Evolutionary conservation across 2,888 invertebrate genomes (phyloP).

Genomic region (Calameuta idolon): DNA sequence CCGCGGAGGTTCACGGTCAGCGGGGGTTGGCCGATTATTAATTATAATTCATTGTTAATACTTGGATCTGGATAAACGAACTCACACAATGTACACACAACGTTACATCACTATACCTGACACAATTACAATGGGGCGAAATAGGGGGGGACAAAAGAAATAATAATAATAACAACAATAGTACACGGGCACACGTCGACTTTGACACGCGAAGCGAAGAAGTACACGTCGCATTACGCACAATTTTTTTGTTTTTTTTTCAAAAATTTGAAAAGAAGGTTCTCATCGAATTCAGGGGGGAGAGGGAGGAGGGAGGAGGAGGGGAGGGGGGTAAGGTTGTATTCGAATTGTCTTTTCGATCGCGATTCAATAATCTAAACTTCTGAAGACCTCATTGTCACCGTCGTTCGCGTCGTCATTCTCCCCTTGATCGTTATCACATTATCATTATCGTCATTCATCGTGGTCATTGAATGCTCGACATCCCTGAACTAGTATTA

Average conservation of each 20-base stretch:
- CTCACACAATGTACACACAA: constrained; percentile 12
- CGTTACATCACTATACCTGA: too few species aligned
- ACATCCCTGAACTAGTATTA: too few species aligned
- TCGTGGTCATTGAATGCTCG: too few species aligned
- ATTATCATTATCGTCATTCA: too few species aligned
- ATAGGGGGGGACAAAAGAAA: constrained; percentile 7
- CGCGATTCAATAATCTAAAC: too few species aligned
- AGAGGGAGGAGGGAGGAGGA: constrained; percentile 13
- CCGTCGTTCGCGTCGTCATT: constrained; percentile 3
- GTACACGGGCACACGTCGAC: constrained; percentile 26
- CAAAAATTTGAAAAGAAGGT: too few species aligned
- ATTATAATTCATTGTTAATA: constrained; percentile 47
- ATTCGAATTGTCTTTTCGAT: constrained; percentile 37
- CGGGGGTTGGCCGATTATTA: constrained; percentile 36
- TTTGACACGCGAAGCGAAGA: constrained; percentile 9
- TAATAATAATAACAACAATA: constrained; percentile 14
- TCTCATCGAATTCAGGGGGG: too few species aligned
- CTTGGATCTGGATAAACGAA: constrained; percentile 27
- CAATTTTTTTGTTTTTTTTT: neutral
- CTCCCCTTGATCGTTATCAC: too few species aligned
- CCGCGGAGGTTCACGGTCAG: constrained; percentile 27
- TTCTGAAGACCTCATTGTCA: constrained; percentile 5
- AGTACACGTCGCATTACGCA: constrained; percentile 11
- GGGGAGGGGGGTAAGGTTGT: constrained; percentile 42
- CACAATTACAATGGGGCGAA: neutral